Evolutionary conservation across 2,888 invertebrate species (phyloP), one percentile per base, ranked within the genome.

Genomic region (Papilio protenor): DNA sequence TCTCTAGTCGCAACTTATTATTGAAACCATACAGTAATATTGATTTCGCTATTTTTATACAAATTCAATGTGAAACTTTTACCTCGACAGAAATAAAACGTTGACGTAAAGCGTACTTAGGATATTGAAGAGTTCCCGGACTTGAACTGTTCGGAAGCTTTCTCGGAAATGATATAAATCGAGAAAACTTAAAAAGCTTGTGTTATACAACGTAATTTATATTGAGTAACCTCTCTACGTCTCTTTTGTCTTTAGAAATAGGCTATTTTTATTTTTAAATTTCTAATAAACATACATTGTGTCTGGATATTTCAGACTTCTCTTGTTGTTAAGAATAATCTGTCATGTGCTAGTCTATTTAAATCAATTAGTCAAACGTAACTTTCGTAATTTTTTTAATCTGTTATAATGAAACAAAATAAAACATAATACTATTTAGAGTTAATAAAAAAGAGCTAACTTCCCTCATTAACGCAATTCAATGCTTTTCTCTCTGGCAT

Each of bases 401-500:
- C 16, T 49, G 10, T 57, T 21, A 21, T 10, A 57, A 12, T 57
- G 16, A 57, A 57, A 57, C 12, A 57, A 1, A 21, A 16, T 49
- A 23, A 12, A 57, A 57, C 8, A 21, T 18, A 18, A 61, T 61
- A 64, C 33, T 64, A 64, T 64, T 33, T 64, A 18, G 18, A 18
- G 2, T 14, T 5, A 5, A 27, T 61, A 18, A 64, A 57, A 49
- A 71, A 71, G 14, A 18, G 21, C 14, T 27, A 47, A 27, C 49
- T 52, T 23, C 47, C 11, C 61, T 74, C 45, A 49, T 49, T 61
- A 52, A 47, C n/a, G 16, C 40, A 33, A 49, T 71, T 71, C 71
- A 23, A 27, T 16, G 70, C 21, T 33, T 27, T 59, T 4, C 49
- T 18, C 64, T 71, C 77, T 55, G 73, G 72, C 33, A 55, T 77